Conservation (phyloP, 2,888 invertebrate species). For the Idaea straminata region DNA sequence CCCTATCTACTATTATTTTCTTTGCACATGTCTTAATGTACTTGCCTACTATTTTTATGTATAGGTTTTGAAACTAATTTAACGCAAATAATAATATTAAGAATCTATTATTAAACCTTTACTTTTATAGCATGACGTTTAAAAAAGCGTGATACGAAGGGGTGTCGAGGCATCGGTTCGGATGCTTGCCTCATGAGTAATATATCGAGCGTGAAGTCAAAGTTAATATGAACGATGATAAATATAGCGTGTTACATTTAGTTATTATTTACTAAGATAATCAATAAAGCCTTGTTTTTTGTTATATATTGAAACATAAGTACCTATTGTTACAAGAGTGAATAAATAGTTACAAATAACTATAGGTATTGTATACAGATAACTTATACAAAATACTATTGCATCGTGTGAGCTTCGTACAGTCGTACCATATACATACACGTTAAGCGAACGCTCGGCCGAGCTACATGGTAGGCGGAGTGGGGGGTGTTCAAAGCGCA, state of each 20-base stretch:
- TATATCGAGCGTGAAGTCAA: background rate
- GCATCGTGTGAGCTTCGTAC: no score
- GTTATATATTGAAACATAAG: no score
- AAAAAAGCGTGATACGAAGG: background rate
- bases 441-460: no score
- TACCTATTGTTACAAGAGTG: background rate
- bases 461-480: no score
- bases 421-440: no score
- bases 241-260: background rate
- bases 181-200: background rate
- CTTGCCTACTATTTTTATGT: no score
- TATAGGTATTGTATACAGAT: no score
- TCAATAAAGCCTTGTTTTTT: background rate
- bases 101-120: background rate
- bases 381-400: no score
- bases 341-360: background rate
- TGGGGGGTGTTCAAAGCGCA: no score
- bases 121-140: background rate
- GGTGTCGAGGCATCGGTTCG: slow-evolving; percentile 1
- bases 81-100: background rate
- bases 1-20: no score
- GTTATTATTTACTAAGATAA: background rate
- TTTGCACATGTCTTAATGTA: no score
- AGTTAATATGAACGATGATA: background rate
- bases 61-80: background rate